These are phyloP conservation scores for Nasonia giraulti DNA, from an alignment of 1,140 invertebrate genomes.

Conservation along the genomic window DNA sequence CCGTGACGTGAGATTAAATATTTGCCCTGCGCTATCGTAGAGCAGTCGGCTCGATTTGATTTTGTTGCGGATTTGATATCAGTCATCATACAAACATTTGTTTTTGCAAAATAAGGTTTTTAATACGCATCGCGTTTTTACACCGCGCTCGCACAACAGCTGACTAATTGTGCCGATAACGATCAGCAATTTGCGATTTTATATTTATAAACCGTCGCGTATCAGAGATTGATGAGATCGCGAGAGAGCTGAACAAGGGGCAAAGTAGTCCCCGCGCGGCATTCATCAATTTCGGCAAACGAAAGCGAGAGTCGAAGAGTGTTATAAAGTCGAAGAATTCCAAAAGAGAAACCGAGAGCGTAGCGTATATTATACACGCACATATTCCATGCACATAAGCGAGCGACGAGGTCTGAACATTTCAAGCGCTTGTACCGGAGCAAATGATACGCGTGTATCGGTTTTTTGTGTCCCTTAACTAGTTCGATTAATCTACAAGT, in stretches of 20 bases:
- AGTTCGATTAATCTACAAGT: slow-evolving; percentile 46
- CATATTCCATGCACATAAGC: neutral
- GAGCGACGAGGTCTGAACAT: neutral
- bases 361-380: neutral
- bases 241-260: neutral
- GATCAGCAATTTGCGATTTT: neutral
- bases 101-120: too few relatives aligned
- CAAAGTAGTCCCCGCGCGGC: neutral
- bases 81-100: neutral
- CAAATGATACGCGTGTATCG: slow-evolving; percentile 42
- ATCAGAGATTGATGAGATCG: neutral
- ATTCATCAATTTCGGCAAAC: slow-evolving; percentile 6
- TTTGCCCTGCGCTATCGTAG: neutral
- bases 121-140: too few relatives aligned
- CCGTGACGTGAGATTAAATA: neutral
- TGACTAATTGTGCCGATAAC: neutral
- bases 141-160: too few relatives aligned
- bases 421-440: neutral
- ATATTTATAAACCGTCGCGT: neutral
- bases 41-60: neutral
- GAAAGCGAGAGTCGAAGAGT: neutral
- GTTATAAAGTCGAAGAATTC: neutral
- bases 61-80: neutral
- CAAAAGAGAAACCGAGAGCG: neutral
- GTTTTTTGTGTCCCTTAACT: slow-evolving; percentile 28